Evolutionary conservation across 30 jellyfish, hydroid and myxozoan species (phyloP).

Genomic region (Hydra vulgaris): DNA sequence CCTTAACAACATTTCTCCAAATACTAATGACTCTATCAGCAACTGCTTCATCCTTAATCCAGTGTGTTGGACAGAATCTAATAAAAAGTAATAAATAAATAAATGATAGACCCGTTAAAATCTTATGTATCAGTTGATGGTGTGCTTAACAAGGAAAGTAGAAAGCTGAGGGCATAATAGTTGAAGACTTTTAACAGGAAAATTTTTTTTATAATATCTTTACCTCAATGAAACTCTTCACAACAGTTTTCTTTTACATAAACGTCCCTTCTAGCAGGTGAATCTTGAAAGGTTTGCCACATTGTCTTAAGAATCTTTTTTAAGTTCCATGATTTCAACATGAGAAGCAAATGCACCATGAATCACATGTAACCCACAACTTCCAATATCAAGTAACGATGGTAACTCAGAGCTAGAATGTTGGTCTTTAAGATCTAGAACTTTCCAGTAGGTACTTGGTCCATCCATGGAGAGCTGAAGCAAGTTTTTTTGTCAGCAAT

Average conservation of each 20-base stretch:
- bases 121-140: too few species aligned
- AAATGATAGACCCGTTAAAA: background rate
- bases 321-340: background rate
- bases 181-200: too few species aligned
- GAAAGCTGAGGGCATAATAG: too few species aligned
- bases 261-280: conserved; percentile 14
- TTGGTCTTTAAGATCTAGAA: background rate
- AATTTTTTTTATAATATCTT: too few species aligned
- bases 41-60: too few species aligned
- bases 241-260: background rate
- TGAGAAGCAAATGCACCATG: background rate
- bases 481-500: conserved; percentile 1
- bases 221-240: too few species aligned
- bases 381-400: too few species aligned
- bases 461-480: conserved; percentile 1
- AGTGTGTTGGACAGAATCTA: conserved; percentile 1
- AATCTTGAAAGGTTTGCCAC: conserved; percentile 10
- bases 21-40: background rate
- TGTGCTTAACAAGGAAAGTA: too few species aligned
- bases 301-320: conserved; percentile 1
- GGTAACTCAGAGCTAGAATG: too few species aligned
- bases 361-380: too few species aligned
- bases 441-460: conserved; percentile 1
- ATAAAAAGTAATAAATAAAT: background rate
- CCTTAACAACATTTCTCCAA: background rate